Conservation (phyloP, 2,888 invertebrate genomes). For the Deladenus siricidicola region DNA sequence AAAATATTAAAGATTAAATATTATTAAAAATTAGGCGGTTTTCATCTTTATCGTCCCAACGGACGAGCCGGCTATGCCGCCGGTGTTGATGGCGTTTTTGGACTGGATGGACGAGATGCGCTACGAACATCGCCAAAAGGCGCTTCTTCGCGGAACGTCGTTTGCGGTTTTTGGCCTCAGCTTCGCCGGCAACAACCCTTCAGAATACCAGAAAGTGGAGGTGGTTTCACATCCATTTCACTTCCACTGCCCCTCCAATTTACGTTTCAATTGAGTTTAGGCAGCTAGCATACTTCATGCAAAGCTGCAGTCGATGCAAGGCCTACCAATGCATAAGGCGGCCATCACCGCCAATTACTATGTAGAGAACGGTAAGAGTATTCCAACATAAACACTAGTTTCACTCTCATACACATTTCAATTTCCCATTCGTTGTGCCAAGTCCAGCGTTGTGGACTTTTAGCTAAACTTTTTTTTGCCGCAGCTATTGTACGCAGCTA, state of each 20-base stretch:
- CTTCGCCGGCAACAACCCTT: not conserved
- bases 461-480: too few species aligned
- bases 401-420: not conserved
- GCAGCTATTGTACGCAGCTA: too few species aligned
- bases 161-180: slow-evolving; percentile 2
- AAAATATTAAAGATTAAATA: too few species aligned
- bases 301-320: not conserved
- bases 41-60: not conserved
- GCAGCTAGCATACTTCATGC: not conserved
- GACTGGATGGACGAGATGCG: slow-evolving; percentile 18
- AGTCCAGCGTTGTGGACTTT: too few species aligned
- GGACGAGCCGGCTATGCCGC: not conserved
- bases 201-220: not conserved
- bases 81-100: not conserved
- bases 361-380: not conserved
- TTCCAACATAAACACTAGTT: not conserved
- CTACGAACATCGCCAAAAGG: slow-evolving; percentile 7
- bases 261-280: too few species aligned
- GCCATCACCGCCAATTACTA: not conserved
- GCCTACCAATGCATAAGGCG: not conserved
- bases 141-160: not conserved
- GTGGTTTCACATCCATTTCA: not conserved
- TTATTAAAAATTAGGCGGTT: not conserved
- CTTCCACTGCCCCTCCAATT: too few species aligned
- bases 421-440: too few species aligned